Conservation (phyloP, 2,888 invertebrate genomes). For the Drosophila setosimentum region DNA sequence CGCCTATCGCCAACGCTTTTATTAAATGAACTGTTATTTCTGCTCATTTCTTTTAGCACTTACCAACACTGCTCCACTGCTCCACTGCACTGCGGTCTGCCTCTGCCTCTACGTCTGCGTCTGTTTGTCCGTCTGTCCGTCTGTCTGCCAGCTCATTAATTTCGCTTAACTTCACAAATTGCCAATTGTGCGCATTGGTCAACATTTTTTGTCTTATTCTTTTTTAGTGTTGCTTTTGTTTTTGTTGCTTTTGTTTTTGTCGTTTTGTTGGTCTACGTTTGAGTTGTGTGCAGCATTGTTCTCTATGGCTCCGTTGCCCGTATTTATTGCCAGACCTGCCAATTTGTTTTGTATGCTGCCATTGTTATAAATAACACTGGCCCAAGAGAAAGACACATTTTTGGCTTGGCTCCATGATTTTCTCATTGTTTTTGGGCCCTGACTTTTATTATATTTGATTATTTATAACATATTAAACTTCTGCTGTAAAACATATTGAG, state of each 20-base stretch:
- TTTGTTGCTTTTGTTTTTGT: slow-evolving; percentile 12
- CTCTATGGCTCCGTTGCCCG: slow-evolving; percentile 68
- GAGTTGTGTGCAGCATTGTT: slow-evolving; percentile 49
- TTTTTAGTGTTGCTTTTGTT: slow-evolving; percentile 24
- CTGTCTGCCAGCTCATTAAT: slow-evolving; percentile 68
- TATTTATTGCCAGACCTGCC: slow-evolving; percentile 76
- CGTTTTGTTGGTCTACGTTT: slow-evolving; percentile 17
- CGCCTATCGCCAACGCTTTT: not conserved
- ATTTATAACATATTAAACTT: no score
- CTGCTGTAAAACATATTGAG: no score
- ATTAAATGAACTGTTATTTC: slow-evolving; percentile 19
- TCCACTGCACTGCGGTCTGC: not conserved
- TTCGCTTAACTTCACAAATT: slow-evolving; percentile 82
- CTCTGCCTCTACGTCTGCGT: not conserved
- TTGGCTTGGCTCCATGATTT: not conserved
- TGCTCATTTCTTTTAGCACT: slow-evolving; percentile 13
- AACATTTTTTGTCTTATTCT: slow-evolving; percentile 60
- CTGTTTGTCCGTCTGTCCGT: not conserved
- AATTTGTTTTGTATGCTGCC: slow-evolving; percentile 72
- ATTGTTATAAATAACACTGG: slow-evolving; percentile 50
- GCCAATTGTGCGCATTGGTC: slow-evolving; percentile 81
- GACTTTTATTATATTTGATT: not conserved
- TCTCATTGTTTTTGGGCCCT: not conserved
- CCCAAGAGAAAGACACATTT: not conserved
- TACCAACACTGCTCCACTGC: slow-evolving; percentile 44